Evolutionary conservation across 2,888 invertebrate species (phyloP).

Genomic region (Epistrophella euchroma): DNA sequence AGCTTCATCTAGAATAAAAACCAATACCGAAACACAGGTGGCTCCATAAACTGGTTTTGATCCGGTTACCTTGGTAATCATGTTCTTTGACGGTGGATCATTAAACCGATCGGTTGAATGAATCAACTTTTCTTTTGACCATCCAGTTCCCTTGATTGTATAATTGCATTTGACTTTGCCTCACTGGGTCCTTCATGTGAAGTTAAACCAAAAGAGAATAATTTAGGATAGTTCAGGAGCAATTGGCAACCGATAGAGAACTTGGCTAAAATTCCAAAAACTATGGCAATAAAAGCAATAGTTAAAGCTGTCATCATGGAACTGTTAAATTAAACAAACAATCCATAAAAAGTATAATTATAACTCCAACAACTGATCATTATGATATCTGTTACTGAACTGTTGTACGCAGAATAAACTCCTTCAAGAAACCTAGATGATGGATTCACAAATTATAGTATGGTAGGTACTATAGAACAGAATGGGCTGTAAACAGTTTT

Average conservation of each 20-base stretch:
- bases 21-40: conserved; percentile 90
- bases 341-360: neutral
- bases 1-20: neutral
- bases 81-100: conserved; percentile 87
- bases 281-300: conserved; percentile 85
- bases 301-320: conserved; percentile 85
- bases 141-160: conserved; percentile 91
- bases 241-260: conserved; percentile 87
- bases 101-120: conserved; percentile 84
- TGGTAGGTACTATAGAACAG: no score
- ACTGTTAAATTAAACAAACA: conserved; percentile 77
- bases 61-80: conserved; percentile 87
- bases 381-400: conserved; percentile 79
- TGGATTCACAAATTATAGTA: no score
- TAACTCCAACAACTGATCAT: no score
- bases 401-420: no score
- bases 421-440: no score
- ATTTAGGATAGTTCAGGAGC: conserved; percentile 87
- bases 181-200: conserved; percentile 88
- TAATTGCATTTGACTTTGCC: conserved; percentile 87
- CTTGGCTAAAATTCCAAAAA: conserved; percentile 87
- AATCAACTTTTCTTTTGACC: conserved; percentile 87
- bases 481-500: no score
- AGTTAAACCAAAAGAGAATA: conserved; percentile 90
- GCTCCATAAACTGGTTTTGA: conserved; percentile 89